Base-by-base conservation (phyloP, 2,888 invertebrate species). In the Ceramica pisi region DNA sequence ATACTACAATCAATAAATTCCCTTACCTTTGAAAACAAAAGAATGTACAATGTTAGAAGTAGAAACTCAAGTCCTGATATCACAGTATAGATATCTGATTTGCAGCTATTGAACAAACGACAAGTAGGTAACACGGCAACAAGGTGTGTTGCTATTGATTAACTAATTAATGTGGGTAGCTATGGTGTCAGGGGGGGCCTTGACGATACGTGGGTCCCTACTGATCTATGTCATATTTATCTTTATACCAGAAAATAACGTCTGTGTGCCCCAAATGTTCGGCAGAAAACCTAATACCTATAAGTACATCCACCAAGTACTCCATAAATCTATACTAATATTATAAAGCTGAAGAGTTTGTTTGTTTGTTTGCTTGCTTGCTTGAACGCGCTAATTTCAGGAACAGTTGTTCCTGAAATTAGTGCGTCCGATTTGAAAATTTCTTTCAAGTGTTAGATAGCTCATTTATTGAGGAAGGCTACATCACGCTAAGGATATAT, bases 91-190 rank as follows among this genome's bases (percentile, higher is more conserved):
- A 31, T 31, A 31, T 31, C 31, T 56, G 65, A 19, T 62, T 31
- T 14, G 21, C 26, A 61, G 21, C 51, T 83, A 84, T 84, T 57
- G 84, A 84, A 66, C 79, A 62, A 84, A 83, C 83, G 57, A 71
- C 35, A 41, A 56, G 77, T 73, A 41, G 55, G 77, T 73, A 61
- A 48, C 82, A 7, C 60, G 56, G 73, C 76, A 81, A 83, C 83
- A 59, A 48, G 57, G 21, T 53, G 69, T 51, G 51, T 55, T 41
- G 48, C 0, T 70, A 73, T 76, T 69, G 72, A 81, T 77, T 77
- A 67, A 53, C 64, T 44, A 55, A 68, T 12, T 71, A 73, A 69
- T 71, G 12, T 38, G 26, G 67, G 31, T 66, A 38, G 31, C 62
- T 64, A 65, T 21, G 31, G 46, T 66, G 51, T 53, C 23, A 48